Percentiles rank a stretch among this genome's conserved stretches.
Conservation (phyloP, 2,888 invertebrate genomes). For the Deladenus siricidicola region DNA sequence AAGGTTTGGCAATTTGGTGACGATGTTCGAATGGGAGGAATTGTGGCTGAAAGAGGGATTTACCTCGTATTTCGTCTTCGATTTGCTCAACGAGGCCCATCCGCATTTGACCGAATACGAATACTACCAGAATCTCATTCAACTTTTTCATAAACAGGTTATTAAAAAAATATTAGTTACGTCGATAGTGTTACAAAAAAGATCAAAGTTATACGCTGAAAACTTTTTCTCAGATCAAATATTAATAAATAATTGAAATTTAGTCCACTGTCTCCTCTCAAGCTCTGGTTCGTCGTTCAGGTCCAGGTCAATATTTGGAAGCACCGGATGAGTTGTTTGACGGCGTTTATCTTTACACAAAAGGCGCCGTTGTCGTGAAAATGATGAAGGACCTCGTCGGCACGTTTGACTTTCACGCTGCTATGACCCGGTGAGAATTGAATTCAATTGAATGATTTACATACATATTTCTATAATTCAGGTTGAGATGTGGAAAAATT, state of each 20-base stretch:
- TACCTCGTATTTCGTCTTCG: constrained; percentile 51
- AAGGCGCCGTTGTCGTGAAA: constrained; percentile 47
- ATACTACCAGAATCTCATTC: constrained; percentile 33
- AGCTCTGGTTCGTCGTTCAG: constrained; percentile 31
- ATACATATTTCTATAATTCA: too few relatives aligned
- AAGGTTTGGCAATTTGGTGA: constrained; percentile 54
- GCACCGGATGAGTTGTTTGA: constrained; percentile 67
- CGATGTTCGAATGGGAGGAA: constrained; percentile 52
- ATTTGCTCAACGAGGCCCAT: constrained; percentile 40
- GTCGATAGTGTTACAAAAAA: neutral
- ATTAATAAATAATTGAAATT: neutral
- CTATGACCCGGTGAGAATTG: constrained; percentile 31
- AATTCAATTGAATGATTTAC: neutral
- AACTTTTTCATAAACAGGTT: constrained; percentile 32
- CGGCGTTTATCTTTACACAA: constrained; percentile 54
- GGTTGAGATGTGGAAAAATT: too few relatives aligned
- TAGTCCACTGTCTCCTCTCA: neutral
- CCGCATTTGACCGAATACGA: constrained; percentile 45
- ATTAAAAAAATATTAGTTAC: neutral
- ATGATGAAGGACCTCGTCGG: constrained; percentile 48
- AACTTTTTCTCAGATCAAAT: neutral
- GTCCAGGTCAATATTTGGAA: neutral
- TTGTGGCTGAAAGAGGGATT: constrained; percentile 55
- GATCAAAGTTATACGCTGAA: too few relatives aligned
- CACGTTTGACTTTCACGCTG: constrained; percentile 39